phyloP scores from a whole-genome alignment of 2,888 invertebrate species.

The Eristalis arbustorum region DNA sequence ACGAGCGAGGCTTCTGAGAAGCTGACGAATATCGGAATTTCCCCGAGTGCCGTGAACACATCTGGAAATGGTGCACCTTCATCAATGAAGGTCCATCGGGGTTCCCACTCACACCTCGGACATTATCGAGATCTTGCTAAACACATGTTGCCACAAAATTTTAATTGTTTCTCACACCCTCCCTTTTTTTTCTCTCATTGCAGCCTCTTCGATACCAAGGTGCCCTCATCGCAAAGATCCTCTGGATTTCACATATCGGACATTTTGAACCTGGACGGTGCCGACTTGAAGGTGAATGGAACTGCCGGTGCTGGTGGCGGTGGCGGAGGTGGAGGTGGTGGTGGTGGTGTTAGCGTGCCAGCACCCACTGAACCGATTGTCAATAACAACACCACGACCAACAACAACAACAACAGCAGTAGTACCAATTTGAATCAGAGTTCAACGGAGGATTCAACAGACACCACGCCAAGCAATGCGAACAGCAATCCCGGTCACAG shows the following conservation, averaged over 20 bases:
- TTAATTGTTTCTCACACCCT: constrained; percentile 39
- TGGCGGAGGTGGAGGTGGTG: constrained; percentile 16
- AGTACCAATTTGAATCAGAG: constrained; percentile 59
- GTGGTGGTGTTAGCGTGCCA: constrained; percentile 11
- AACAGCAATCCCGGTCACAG: constrained; percentile 56
- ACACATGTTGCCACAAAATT: constrained; percentile 2
- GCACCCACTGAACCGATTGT: constrained; percentile 32
- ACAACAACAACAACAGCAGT: constrained; percentile 39
- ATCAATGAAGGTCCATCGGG: constrained; percentile 71
- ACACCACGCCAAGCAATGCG: constrained; percentile 71
- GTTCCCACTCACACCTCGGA: constrained; percentile 12
- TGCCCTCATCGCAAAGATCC: constrained; percentile 84
- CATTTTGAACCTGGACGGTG: constrained; percentile 93
- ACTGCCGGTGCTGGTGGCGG: constrained; percentile 71
- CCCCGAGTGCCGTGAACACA: constrained; percentile 38
- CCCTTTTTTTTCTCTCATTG: constrained; percentile 75
- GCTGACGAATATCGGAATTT: constrained; percentile 36
- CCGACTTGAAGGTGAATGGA: constrained; percentile 76
- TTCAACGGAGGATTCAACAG: constrained; percentile 60
- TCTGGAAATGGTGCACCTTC: constrained; percentile 54
- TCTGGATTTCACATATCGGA: constrained; percentile 96
- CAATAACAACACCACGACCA: constrained; percentile 59
- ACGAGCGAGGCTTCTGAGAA: constrained; percentile 44
- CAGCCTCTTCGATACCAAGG: constrained; percentile 87
- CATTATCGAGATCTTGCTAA: constrained; percentile 52